Evolutionary conservation across 92 coral and sea anemone genomes (phyloP).

Genomic region (Pocillopora meandrina): DNA sequence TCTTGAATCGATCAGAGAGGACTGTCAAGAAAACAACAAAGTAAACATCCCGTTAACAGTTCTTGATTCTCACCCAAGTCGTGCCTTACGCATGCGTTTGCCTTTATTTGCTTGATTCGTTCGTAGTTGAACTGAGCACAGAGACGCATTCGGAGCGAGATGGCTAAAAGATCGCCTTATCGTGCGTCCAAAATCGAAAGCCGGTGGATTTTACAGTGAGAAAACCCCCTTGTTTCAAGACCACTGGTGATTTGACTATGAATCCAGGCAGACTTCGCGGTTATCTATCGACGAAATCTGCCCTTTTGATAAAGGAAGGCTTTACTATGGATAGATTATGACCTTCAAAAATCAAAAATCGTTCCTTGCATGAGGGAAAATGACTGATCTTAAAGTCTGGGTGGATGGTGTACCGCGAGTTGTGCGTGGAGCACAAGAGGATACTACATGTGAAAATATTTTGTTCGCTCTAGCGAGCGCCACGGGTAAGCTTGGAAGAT

Average conservation of each 20-base stretch:
- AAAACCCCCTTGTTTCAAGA: not conserved
- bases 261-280: not conserved
- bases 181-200: conserved; percentile 12
- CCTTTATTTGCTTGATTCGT: conserved; percentile 46
- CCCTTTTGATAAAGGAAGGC: conserved; percentile 5
- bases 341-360: not conserved
- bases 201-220: not conserved
- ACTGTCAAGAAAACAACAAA: conserved; percentile 30
- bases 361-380: not conserved
- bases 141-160: conserved; percentile 2
- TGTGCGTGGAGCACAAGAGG: conserved; percentile 83
- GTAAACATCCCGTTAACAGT: conserved; percentile 39
- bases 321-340: not conserved
- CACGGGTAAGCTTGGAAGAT: conserved; percentile 78
- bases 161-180: not conserved
- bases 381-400: conserved; percentile 80
- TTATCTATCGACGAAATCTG: conserved; percentile 6
- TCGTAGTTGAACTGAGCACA: not conserved
- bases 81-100: conserved; percentile 61
- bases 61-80: conserved; percentile 1
- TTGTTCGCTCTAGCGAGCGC: conserved; percentile 81
- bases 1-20: conserved; percentile 32
- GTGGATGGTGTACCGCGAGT: conserved; percentile 86
- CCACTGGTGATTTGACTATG: conserved; percentile 18
- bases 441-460: conserved; percentile 83